Evolutionary conservation across 1,140 invertebrate species (phyloP), one percentile per base, ranked within the genome.

Genomic region (Dendrolimus punctatus): DNA sequence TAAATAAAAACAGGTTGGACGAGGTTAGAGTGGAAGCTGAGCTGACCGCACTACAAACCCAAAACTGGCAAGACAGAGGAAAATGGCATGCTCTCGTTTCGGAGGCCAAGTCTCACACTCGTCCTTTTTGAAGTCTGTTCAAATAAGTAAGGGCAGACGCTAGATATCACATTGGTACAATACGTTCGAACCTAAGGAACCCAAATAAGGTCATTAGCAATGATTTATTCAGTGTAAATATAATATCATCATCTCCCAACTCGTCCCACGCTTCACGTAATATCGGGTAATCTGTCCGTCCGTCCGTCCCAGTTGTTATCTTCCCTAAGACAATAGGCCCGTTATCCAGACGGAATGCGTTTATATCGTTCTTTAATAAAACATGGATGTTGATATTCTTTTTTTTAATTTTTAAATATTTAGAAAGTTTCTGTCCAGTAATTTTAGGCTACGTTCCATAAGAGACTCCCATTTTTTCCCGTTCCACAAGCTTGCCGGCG

Each of bases 281-380:
- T 23, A 23, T 42, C 41, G 41, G 42, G 43, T 56, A 51, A 55
- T 55, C 53, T 46, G 45, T 52, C 53, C 36, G 50, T 51, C 53
- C 23, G 44, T 46, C 49, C 43, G 45, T 39, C 44, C 23, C 23
- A 23, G 23, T 23, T 23, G 23, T 23, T 23, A 23, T 23, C 23
- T 40, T 48, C 23, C 46, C 52, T 60, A 55, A 60, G 58, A 60
- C 58, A 60, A 60, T 60, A 49, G 58, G 39, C 10, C 37, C 39
- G 37, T 40, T 60, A 60, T 60, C 58, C 55, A 39, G 36, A 40
- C 44, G 49, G 53, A 55, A 60, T 55, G 53, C 53, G 40, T 37
- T 51, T 45, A 48, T 55, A 60, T 55, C 58, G 45, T 47, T 49
- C 53, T 47, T 53, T 60, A 48, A 60, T 39, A 23, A 23, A 23